Conservation (phyloP, 1,140 invertebrate genomes). For the Lasioglossum baleicum region DNA sequence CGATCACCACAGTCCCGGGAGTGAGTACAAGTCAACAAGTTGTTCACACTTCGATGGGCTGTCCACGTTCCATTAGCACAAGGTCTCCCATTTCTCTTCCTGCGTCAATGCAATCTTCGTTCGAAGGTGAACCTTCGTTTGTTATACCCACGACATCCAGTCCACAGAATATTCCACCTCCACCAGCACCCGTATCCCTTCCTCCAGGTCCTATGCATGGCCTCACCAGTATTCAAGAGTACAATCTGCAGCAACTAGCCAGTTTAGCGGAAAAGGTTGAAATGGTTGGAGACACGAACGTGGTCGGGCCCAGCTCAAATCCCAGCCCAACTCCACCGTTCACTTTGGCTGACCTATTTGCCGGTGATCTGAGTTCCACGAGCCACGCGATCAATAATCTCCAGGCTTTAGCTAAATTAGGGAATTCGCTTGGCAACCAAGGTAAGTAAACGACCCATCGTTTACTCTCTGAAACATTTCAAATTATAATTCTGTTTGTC, state of each 20-base stretch:
- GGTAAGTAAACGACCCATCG: conserved; percentile 76
- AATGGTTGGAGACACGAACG: conserved; percentile 73
- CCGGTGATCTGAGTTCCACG: conserved; percentile 84
- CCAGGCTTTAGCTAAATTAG: conserved; percentile 92
- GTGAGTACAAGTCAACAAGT: conserved; percentile 67
- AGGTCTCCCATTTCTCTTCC: conserved; percentile 85
- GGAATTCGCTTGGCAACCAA: conserved; percentile 83
- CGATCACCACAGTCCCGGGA: conserved; percentile 58
- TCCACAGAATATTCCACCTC: conserved; percentile 78
- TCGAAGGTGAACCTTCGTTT: conserved; percentile 83
- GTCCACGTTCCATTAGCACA: conserved; percentile 81
- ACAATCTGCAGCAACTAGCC: conserved; percentile 90
- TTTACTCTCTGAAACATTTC: not conserved
- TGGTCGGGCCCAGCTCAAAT: conserved; percentile 81
- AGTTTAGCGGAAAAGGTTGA: conserved; percentile 86
- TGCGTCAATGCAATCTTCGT: conserved; percentile 87
- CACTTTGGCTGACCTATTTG: conserved; percentile 86
- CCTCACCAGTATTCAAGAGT: conserved; percentile 89
- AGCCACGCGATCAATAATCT: conserved; percentile 92
- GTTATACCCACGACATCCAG: conserved; percentile 75
- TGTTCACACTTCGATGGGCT: conserved; percentile 75
- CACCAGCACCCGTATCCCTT: conserved; percentile 75
- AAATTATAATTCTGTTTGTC: not conserved
- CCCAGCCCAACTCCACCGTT: conserved; percentile 85
- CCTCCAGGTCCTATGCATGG: conserved; percentile 79